A percentile compares a stretch with the other conserved stretches of the same genome.
Conservation (phyloP, 2,888 invertebrate genomes). For the Podabrus alpinus region DNA sequence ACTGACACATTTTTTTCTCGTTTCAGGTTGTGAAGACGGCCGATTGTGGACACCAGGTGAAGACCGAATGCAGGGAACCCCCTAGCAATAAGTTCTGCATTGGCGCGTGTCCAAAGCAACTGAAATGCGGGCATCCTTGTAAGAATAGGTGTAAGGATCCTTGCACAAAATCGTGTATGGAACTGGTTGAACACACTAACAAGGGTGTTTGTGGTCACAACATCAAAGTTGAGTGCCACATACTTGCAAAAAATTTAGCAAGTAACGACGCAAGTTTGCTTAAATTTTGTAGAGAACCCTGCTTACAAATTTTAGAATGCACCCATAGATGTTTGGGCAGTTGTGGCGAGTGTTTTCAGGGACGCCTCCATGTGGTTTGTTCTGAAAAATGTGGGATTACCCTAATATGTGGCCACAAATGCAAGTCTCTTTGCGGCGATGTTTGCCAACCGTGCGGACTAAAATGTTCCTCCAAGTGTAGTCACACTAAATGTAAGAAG, state of each 20-base stretch:
- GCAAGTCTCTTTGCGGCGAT: constrained; percentile 60
- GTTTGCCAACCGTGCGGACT: constrained; percentile 62
- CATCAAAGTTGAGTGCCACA: too few relatives aligned
- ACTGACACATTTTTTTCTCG: not conserved
- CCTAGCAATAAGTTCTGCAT: constrained; percentile 50
- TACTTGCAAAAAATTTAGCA: constrained; percentile 17
- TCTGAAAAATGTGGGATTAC: constrained; percentile 59
- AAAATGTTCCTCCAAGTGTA: constrained; percentile 58
- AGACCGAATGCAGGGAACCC: constrained; percentile 52
- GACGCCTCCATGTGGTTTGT: constrained; percentile 64
- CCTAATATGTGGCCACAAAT: constrained; percentile 68
- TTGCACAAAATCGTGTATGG: not conserved
- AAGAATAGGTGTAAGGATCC: constrained; percentile 24
- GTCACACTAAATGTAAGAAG: constrained; percentile 59
- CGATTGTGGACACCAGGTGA: too few relatives aligned
- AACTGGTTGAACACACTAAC: not conserved
- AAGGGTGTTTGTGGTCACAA: too few relatives aligned
- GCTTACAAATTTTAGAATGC: constrained; percentile 56
- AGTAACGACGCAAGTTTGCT: constrained; percentile 42
- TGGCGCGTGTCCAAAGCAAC: constrained; percentile 55
- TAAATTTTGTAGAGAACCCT: constrained; percentile 56
- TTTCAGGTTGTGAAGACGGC: not conserved
- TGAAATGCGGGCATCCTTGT: constrained; percentile 61
- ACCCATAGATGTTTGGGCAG: constrained; percentile 60
- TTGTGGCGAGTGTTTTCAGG: too few relatives aligned